Base-by-base conservation (phyloP, 2,113 vertebrate genomes). In the Gallinago paraguaiae region DNA sequence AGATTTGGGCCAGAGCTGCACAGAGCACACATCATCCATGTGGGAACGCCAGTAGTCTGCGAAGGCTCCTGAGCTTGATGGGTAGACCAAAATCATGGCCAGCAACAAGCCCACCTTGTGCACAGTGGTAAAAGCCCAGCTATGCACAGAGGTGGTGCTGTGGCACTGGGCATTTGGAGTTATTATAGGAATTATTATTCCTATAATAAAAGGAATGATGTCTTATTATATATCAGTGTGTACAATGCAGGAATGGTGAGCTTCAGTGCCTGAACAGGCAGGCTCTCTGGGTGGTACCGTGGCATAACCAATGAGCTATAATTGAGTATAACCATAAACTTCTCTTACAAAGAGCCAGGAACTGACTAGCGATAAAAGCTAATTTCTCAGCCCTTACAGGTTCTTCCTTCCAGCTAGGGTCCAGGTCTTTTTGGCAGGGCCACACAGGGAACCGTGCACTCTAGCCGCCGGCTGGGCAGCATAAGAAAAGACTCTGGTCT, bases 371-470 rank as follows among this genome's bases (percentile, higher is more conserved):
- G 45, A 89, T 76, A 57, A 85, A 75, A 90, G 46, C 53, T 80
- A 13, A 60, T 45, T 77, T 78, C 78, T 87, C 61, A 93, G 81
- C 45, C 70, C 23, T n/a, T 37, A 3, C 17, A 18, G 74, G 63
- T 77, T 82, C 48, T 82, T 80, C 91, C 87, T 80, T 77, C 35
- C 57, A 70, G 63, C 75, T 28, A 12, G 63, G 30, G 39, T 56
- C 46, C 85, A 41, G 77, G 70, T 70, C 9, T 9, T 80, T 48
- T 41, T 80, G 95, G 83, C 95, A 93, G 86, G 43, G 28, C 70
- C 2, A 2, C 0, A 19, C 70, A 59, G 86, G 59, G 72, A 82
- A 1, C 51, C 17, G 2, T n/a, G 57, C 1, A 0, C 70, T 64
- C 48, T 0, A 2, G 6, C 14, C 3, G 2, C 30, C 0, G 2